These are phyloP conservation scores for Acronicta aceris DNA, from an alignment of 2,888 invertebrate genomes.

Conservation along the genomic window DNA sequence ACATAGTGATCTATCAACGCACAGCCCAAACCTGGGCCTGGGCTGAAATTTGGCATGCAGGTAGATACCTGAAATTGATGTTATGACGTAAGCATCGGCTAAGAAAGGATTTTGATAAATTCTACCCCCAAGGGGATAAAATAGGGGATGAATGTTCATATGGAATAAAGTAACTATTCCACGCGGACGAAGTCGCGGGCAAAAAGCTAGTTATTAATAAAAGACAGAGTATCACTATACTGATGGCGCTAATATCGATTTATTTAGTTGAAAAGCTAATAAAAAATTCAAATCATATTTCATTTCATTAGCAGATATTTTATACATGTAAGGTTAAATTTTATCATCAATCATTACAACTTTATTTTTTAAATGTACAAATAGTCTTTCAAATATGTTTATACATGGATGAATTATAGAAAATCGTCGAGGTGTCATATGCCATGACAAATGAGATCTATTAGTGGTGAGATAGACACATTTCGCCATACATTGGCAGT, in stretches of 20 bases:
- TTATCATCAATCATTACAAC: constrained; percentile 29
- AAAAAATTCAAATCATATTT: neutral
- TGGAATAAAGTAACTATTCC: no score
- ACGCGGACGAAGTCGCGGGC: no score
- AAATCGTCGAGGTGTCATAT: constrained; percentile 34
- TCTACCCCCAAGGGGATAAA: no score
- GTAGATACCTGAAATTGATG: no score
- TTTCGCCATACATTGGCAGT: constrained; percentile 45
- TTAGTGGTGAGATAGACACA: constrained; percentile 55
- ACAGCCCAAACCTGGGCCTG: no score
- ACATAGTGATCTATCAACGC: no score
- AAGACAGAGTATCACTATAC: neutral
- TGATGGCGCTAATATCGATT: neutral
- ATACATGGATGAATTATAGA: constrained; percentile 30
- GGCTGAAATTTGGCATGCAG: no score
- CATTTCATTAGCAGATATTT: constrained; percentile 13
- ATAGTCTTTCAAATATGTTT: constrained; percentile 9
- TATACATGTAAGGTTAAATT: constrained; percentile 28
- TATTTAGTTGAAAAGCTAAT: neutral
- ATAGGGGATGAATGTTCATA: no score
- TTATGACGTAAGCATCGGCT: no score
- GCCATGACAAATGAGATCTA: constrained; percentile 57
- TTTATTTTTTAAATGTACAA: constrained; percentile 32
- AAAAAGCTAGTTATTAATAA: no score
- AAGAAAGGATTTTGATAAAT: no score